Base-by-base conservation (phyloP, 2,113 vertebrate genomes). In the Pangasianodon gigas region DNA sequence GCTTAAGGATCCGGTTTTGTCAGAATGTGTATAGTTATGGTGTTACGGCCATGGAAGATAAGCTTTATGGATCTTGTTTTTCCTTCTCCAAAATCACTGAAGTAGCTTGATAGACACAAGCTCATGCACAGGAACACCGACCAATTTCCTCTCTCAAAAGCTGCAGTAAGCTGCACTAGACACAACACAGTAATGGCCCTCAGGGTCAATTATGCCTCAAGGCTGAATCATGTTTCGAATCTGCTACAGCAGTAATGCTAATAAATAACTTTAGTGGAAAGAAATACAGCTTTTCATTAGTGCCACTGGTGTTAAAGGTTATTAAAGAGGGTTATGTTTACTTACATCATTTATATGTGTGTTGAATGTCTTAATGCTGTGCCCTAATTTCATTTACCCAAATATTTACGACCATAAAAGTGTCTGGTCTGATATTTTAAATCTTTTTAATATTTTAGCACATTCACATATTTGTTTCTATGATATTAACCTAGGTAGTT, bases 161-260 rank as follows among this genome's bases (percentile, higher is more conserved):
- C 46, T 51, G 83, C 75, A 65, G 85, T 89, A 79, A 77, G 7
- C 74, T 87, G 62, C 60, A 56, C 75, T 58, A 90, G 89, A 90
- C 89, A 86, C 77, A 90, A 90, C 60, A 87, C 32, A 71, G 48
- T 44, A 81, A 67, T 29, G 77, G 75, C 89, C 75, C 75, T 85
- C 84, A 82, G 89, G 84, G 89, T 87, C 89, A 87, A 56, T 87
- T 82, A 86, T 71, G 77, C 84, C 89, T 86, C 71, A 89, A 86
- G 88, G 84, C 88, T 85, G 83, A 79, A 80, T 67, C 84, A 79
- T 79, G 71, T 89, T 89, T 67, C 48, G 67, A 86, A 89, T 67
- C n/a, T 67, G 44, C 46, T 77, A 54, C 5, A 32, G 60, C 9
- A 69, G 58, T 41, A 86, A 87, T 29, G n/a, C 69, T 29, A 48